These are phyloP conservation scores for Phasianus colchicus DNA, from an alignment of 2,113 vertebrate species.

Conservation along the genomic window DNA sequence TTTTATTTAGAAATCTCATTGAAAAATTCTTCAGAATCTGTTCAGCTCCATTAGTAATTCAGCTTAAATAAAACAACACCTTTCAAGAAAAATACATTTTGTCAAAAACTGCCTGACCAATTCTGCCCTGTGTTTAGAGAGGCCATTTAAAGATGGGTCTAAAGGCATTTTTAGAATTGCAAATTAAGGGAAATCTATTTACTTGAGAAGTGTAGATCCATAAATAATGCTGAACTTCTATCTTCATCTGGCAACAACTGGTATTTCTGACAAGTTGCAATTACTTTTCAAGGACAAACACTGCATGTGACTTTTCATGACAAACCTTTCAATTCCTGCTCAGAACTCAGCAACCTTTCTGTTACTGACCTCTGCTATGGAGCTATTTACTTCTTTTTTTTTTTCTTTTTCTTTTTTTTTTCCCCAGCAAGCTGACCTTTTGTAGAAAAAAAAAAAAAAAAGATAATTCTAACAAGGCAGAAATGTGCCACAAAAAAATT, in stretches of 20 bases:
- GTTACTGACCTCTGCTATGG: background rate
- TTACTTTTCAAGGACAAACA: slow-evolving; percentile 41
- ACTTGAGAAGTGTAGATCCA: background rate
- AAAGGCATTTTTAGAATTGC: slow-evolving; percentile 42
- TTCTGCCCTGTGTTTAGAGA: background rate
- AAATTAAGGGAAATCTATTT: slow-evolving; percentile 50
- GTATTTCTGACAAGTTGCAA: slow-evolving; percentile 33
- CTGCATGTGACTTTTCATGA: background rate
- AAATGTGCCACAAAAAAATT: background rate
- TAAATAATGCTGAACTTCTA: slow-evolving; percentile 19
- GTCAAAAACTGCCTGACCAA: background rate
- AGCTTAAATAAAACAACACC: background rate
- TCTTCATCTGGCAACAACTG: slow-evolving; percentile 22
- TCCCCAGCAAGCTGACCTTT: background rate
- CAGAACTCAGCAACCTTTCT: slow-evolving; percentile 18
- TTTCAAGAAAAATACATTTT: slow-evolving; percentile 25
- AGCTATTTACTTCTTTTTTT: background rate
- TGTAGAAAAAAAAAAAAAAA: background rate
- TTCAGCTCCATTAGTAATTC: background rate
- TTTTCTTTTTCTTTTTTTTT: background rate
- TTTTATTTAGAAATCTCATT: background rate
- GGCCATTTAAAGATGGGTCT: slow-evolving; percentile 32
- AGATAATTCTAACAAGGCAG: background rate
- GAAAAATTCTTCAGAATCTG: background rate
- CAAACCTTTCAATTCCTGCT: background rate